These are phyloP conservation scores for Loxodonta africana DNA, from an alignment of 2,113 vertebrate species.

Conservation along the genomic window DNA sequence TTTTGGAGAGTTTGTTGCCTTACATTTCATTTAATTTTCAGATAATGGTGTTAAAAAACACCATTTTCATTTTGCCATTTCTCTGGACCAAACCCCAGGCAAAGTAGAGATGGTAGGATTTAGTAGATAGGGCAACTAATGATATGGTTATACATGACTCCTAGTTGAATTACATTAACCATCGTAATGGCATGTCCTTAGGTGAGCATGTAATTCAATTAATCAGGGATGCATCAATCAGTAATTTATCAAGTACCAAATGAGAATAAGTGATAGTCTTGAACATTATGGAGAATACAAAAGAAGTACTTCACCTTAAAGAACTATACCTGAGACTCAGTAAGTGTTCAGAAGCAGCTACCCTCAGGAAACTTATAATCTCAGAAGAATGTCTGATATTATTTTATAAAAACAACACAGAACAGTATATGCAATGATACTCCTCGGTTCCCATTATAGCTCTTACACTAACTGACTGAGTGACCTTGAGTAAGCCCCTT, in stretches of 20 bases:
- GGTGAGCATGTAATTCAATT: neutral
- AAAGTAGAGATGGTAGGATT: neutral
- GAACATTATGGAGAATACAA: neutral
- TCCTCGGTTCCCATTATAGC: neutral
- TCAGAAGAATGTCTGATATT: conserved; percentile 18
- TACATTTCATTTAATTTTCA: conserved; percentile 25
- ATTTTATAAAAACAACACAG: conserved; percentile 21
- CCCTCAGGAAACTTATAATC: neutral
- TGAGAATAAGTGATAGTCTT: neutral
- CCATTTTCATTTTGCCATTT: neutral
- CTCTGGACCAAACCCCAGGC: conserved; percentile 5
- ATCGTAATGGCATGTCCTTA: neutral
- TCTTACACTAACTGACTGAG: neutral
- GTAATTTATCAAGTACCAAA: neutral
- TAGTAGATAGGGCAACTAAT: neutral
- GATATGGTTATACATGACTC: neutral
- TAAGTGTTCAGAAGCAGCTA: neutral
- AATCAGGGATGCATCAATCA: neutral
- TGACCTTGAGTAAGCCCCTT: neutral
- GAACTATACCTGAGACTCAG: neutral
- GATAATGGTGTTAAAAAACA: neutral
- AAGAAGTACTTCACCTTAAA: neutral
- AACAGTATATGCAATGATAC: neutral
- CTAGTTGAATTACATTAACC: neutral
- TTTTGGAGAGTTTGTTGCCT: neutral